phyloP scores from a whole-genome alignment of 1,140 invertebrate genomes.

The Sipha flava region DNA sequence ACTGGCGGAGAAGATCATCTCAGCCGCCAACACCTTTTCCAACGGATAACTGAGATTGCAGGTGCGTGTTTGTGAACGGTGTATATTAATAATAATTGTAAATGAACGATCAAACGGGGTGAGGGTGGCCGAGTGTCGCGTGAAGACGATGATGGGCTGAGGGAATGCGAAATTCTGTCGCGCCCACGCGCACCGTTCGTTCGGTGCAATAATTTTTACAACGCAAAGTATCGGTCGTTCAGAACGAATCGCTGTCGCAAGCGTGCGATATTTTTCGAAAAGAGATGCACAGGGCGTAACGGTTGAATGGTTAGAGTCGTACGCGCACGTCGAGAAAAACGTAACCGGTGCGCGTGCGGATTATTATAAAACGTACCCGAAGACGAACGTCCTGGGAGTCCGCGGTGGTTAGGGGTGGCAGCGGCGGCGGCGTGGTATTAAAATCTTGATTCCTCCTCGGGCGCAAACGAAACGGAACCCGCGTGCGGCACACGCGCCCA shows the following conservation, averaged over 20 bases:
- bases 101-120: background rate
- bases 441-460: conserved; percentile 19
- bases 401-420: background rate
- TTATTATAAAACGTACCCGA: background rate
- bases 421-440: background rate
- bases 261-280: no score
- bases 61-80: background rate
- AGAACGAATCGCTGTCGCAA: no score
- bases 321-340: no score
- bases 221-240: no score
- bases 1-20: background rate
- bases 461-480: conserved; percentile 3
- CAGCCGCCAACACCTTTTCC: background rate
- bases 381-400: background rate
- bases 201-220: no score
- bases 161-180: background rate
- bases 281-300: no score
- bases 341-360: no score
- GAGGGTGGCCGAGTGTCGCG: background rate
- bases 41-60: background rate
- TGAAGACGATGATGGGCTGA: background rate
- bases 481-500: background rate
- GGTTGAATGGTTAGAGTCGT: no score
- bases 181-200: no score
- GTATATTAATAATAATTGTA: background rate